Percentiles rank a stretch among this genome's conserved stretches.
Conservation (phyloP, 2,113 vertebrate species). For the Caracal caracal region DNA sequence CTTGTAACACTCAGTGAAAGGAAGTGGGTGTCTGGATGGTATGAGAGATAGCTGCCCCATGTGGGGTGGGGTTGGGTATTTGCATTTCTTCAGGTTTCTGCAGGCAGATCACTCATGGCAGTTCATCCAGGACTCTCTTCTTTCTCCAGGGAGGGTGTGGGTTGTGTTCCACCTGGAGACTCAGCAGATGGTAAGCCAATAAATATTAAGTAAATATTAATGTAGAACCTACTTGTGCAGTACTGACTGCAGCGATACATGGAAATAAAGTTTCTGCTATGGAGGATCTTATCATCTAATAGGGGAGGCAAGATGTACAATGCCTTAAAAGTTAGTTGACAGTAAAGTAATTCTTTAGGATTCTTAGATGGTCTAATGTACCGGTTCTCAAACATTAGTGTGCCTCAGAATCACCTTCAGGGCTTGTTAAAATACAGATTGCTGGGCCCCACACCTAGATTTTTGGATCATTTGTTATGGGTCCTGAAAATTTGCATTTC, state of each 20-base stretch:
- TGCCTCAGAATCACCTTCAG: background rate
- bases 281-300: background rate
- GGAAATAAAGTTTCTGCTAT: background rate
- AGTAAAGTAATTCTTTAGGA: background rate
- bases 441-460: accelerated
- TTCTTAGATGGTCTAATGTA: background rate
- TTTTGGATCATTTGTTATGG: background rate
- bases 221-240: background rate
- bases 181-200: background rate
- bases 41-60: background rate
- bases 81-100: background rate
- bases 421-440: background rate
- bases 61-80: background rate
- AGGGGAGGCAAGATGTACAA: background rate
- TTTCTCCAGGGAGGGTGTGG: background rate
- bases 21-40: background rate
- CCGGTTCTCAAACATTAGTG: background rate
- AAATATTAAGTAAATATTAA: background rate
- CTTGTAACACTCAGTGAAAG: background rate
- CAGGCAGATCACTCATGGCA: background rate
- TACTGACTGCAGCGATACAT: background rate
- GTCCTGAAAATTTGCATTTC: background rate
- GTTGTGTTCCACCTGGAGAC: background rate
- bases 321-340: conserved; percentile 12
- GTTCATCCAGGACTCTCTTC: background rate